phyloP scores from a whole-genome alignment of 2,113 vertebrate genomes.

The Trematomus loennbergii region DNA sequence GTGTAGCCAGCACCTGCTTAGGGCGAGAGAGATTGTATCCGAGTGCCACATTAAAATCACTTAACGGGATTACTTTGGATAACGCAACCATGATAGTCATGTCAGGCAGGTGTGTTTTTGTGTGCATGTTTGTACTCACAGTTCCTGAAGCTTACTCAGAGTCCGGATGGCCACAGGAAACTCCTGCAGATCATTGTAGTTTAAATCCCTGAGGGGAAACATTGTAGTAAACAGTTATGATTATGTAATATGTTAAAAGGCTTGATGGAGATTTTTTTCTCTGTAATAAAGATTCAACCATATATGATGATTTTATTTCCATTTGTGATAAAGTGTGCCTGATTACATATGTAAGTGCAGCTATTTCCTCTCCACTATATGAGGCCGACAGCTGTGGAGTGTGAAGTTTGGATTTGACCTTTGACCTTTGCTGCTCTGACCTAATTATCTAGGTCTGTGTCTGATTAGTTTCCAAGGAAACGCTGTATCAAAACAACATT shows the following conservation, averaged over 20 bases:
- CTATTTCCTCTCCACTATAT: slow-evolving; percentile 30
- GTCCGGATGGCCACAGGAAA: slow-evolving; percentile 93
- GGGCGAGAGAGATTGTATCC: slow-evolving; percentile 82
- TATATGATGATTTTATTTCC: slow-evolving; percentile 14
- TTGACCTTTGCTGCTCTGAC: slow-evolving; percentile 57
- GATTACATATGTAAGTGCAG: slow-evolving; percentile 18
- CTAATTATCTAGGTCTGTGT: slow-evolving; percentile 67
- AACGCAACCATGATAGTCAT: slow-evolving; percentile 79
- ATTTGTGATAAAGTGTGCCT: slow-evolving; percentile 16
- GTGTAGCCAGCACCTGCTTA: slow-evolving; percentile 82
- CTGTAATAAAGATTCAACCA: slow-evolving; percentile 9
- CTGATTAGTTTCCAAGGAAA: slow-evolving; percentile 69
- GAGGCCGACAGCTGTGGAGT: slow-evolving; percentile 62
- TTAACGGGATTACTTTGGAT: slow-evolving; percentile 82
- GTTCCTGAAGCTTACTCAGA: slow-evolving; percentile 93
- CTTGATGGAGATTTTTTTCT: slow-evolving; percentile 2
- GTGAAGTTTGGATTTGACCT: slow-evolving; percentile 61
- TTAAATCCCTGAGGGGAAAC: slow-evolving; percentile 88
- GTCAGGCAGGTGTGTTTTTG: slow-evolving; percentile 74
- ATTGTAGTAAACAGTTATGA: slow-evolving; percentile 36
- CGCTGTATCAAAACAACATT: slow-evolving; percentile 56
- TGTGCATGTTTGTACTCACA: slow-evolving; percentile 85
- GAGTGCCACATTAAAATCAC: slow-evolving; percentile 83
- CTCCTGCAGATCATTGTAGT: slow-evolving; percentile 94
- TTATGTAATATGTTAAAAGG: slow-evolving; percentile 21